phyloP scores from a whole-genome alignment of 2,113 vertebrate genomes.

The Rhadina sibilatrix region DNA sequence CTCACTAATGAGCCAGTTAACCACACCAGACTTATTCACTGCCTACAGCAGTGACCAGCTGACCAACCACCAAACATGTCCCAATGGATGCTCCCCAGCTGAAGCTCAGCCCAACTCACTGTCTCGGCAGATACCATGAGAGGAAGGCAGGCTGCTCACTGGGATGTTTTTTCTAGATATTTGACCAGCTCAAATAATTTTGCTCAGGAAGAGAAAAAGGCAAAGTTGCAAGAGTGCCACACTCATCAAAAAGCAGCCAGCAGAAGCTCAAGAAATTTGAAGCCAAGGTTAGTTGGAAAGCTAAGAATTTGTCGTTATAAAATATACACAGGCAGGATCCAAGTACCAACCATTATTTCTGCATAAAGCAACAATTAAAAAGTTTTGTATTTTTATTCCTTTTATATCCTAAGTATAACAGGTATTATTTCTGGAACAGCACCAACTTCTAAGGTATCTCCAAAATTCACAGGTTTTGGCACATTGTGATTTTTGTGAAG shows the following conservation, averaged over 20 bases:
- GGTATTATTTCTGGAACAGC: neutral
- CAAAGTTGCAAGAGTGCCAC: neutral
- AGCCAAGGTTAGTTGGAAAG: neutral
- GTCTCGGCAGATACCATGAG: neutral
- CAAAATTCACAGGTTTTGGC: neutral
- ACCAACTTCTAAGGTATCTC: neutral
- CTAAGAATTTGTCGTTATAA: neutral
- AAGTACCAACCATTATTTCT: neutral
- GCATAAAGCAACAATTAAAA: neutral
- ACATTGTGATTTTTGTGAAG: neutral
- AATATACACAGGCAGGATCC: neutral
- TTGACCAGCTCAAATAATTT: neutral
- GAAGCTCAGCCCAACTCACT: neutral
- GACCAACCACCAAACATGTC: accelerated
- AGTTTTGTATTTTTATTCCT: neutral
- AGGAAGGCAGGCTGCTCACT: neutral
- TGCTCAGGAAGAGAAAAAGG: neutral
- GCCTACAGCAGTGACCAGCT: neutral
- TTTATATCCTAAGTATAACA: neutral
- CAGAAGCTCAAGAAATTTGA: neutral
- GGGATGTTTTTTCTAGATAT: neutral
- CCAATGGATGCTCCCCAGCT: neutral
- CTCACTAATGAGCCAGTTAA: neutral
- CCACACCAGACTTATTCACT: neutral
- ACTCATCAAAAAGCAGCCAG: neutral